These are phyloP conservation scores for Choloepus didactylus DNA, from an alignment of 2,797 vertebrate genomes.

Conservation along the genomic window DNA sequence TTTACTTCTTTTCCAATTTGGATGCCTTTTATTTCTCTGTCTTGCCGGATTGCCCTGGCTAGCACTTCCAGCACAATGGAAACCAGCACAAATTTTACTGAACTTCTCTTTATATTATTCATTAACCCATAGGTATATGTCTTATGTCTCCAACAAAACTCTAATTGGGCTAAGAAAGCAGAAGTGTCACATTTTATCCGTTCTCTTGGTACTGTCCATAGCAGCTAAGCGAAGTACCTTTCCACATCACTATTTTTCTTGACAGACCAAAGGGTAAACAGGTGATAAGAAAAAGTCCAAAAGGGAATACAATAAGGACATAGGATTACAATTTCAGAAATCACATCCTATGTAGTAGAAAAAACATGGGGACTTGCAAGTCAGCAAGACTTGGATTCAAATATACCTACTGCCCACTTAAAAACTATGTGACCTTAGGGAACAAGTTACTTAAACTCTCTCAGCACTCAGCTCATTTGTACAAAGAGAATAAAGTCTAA, in stretches of 20 bases:
- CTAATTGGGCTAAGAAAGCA: background rate
- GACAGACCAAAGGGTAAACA: background rate
- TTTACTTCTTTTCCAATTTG: too few species aligned
- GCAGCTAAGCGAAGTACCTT: background rate
- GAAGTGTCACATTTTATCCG: background rate
- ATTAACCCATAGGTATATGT: background rate
- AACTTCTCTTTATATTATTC: background rate
- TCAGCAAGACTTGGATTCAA: constrained; percentile 25
- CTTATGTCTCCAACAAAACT: background rate
- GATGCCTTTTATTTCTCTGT: too few species aligned
- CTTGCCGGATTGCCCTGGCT: too few species aligned
- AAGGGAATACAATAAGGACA: too few species aligned
- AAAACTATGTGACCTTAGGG: background rate
- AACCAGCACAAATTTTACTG: background rate
- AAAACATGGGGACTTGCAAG: background rate
- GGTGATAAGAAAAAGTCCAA: background rate
- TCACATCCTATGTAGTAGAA: background rate
- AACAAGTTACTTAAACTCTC: constrained; percentile 7
- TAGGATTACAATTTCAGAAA: background rate
- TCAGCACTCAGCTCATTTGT: background rate
- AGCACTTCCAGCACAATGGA: too few species aligned
- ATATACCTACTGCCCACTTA: constrained; percentile 2
- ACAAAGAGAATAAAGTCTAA: constrained; percentile 8
- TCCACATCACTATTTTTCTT: background rate
- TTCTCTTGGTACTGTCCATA: background rate